Evolutionary conservation across 2,113 vertebrate species (phyloP).

Genomic region (Carettochelys insculpta): DNA sequence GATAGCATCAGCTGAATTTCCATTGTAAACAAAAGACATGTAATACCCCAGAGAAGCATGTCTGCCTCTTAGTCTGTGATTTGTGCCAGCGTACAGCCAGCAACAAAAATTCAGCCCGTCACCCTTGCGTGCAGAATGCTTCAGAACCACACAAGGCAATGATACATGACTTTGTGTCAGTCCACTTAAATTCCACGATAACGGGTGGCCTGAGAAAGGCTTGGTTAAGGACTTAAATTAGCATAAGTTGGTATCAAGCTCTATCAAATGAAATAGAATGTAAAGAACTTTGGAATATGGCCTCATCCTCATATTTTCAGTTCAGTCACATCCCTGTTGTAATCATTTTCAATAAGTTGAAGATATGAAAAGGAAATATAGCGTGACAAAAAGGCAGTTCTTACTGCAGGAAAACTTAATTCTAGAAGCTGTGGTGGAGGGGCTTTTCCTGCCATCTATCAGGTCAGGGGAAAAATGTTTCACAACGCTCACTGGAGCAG

Average conservation of each 20-base stretch:
- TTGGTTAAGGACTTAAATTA: neutral
- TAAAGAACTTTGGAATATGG: neutral
- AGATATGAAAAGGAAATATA: too few relatives aligned
- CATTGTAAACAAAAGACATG: neutral
- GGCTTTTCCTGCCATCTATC: too few relatives aligned
- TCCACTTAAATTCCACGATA: neutral
- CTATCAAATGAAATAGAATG: neutral
- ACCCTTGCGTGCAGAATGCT: neutral
- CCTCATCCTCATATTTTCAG: too few relatives aligned
- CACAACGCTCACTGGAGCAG: too few relatives aligned
- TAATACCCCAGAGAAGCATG: neutral
- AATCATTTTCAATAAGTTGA: neutral
- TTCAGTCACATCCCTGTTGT: neutral
- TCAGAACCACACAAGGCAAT: neutral
- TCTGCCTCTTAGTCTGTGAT: neutral
- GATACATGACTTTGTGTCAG: neutral
- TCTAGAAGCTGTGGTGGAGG: neutral
- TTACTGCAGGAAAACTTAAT: neutral
- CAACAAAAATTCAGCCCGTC: too few relatives aligned
- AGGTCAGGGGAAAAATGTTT: too few relatives aligned
- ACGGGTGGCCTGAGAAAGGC: neutral
- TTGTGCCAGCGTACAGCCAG: too few relatives aligned
- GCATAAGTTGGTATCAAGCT: neutral
- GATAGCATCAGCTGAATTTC: neutral
- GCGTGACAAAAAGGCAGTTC: neutral